Evolutionary conservation across 37 sponge, comb jelly and placozoan genomes (phyloP).

Genomic region (Diacarnus erythraeanus): DNA sequence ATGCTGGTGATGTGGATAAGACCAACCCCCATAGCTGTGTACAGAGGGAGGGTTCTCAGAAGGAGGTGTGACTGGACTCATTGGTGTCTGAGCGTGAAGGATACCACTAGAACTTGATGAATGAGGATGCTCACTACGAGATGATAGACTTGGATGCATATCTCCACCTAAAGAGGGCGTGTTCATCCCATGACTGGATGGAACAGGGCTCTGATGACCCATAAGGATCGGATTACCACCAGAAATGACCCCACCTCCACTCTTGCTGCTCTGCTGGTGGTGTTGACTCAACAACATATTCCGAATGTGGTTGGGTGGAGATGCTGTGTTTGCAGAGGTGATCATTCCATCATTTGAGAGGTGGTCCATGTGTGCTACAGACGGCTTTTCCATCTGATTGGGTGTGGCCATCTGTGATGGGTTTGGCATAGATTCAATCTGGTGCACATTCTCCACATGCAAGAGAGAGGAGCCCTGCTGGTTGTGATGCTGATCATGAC

Average conservation of each 20-base stretch:
- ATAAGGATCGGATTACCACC: constrained; percentile 9
- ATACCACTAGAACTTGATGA: background rate
- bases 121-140: constrained; percentile 14
- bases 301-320: constrained; percentile 44
- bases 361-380: constrained; percentile 21
- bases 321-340: constrained; percentile 35
- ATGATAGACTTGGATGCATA: background rate
- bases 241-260: constrained; percentile 21
- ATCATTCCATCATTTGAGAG: constrained; percentile 22
- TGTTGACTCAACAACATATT: constrained; percentile 35
- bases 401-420: background rate
- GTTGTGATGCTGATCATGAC: background rate
- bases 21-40: constrained; percentile 38
- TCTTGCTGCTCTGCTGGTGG: constrained; percentile 17
- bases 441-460: constrained; percentile 10
- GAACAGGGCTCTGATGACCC: background rate
- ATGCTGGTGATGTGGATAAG: constrained; percentile 44
- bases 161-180: background rate
- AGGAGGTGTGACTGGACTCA: constrained; percentile 33
- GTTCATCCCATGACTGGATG: background rate
- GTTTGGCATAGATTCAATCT: background rate
- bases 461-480: constrained; percentile 1
- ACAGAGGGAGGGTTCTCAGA: constrained; percentile 25
- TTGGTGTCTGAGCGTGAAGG: constrained; percentile 9
- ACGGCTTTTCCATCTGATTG: background rate